Evolutionary conservation across 1,140 invertebrate genomes (phyloP).

Genomic region (Bombus soroeensis): DNA sequence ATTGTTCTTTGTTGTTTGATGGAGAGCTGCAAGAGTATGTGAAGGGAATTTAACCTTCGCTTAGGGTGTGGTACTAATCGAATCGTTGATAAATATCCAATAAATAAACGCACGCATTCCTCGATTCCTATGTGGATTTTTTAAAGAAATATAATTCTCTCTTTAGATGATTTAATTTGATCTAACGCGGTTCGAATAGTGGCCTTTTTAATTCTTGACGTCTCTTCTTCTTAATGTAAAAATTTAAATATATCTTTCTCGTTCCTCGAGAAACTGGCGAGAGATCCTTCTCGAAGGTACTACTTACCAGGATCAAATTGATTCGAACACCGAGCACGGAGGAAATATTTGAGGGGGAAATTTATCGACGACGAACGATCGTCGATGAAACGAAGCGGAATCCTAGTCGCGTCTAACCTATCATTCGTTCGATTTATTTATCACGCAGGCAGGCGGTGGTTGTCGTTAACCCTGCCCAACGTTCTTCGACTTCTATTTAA

Average conservation of each 20-base stretch:
- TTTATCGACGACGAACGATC: constrained; percentile 14
- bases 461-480: too few relatives aligned
- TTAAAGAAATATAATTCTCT: too few relatives aligned
- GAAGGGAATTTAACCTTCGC: too few relatives aligned
- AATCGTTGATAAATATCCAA: too few relatives aligned
- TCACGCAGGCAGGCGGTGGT: neutral
- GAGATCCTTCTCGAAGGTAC: neutral
- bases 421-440: constrained; percentile 2
- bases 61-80: too few relatives aligned
- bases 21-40: too few relatives aligned
- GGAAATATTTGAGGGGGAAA: constrained; percentile 8
- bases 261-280: neutral
- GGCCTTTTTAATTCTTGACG: neutral
- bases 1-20: too few relatives aligned
- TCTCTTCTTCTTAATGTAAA: neutral
- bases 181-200: too few relatives aligned
- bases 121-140: too few relatives aligned
- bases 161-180: too few relatives aligned
- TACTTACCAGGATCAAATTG: constrained; percentile 12
- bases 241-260: neutral
- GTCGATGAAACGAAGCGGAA: constrained; percentile 13
- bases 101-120: too few relatives aligned
- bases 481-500: too few relatives aligned
- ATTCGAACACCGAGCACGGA: constrained; percentile 11
- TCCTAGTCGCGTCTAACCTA: neutral